Evolutionary conservation across 2,888 invertebrate genomes (phyloP), one percentile per base, ranked within the genome.

Genomic region (Scaptomyza tumidula): DNA sequence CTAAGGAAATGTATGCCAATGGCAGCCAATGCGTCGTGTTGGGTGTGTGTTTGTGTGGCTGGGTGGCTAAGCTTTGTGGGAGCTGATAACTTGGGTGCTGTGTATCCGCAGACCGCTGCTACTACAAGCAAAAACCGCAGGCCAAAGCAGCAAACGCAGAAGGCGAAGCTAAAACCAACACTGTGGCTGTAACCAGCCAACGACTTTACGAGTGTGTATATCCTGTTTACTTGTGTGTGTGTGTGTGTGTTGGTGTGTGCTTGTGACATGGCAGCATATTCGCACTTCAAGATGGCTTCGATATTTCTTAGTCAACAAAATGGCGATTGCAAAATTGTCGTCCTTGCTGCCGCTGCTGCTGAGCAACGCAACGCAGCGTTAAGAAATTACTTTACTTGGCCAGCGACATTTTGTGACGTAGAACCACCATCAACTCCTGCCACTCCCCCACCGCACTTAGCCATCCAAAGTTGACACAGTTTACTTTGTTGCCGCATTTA

Each of bases 221-320:
- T 58, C 37, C 71, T 53, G 61, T 70, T 49, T 49, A 45, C 57
- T 53, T 41, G 31, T 58, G 45, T 43, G 31, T 45, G 41, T 63
- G 48, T 57, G 39, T 61, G 35, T 54, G 56, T 52, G 39, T 61
- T 48, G 33, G 57, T 14, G 68, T 62, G 61, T 67, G 61, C 65
- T 52, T 73, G 73, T 80, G 76, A 80, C 80, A 78, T 76, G 69
- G 74, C 71, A 75, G 83, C 76, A 83, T 88, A 86, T 78, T 88
- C 84, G 86, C 81, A 86, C 84, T 88, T 86, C 79, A 86, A 86
- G 78, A 85, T 88, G 78, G 85, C 88, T 88, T 86, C 85, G 85
- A 86, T 88, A 88, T 88, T 86, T 88, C 88, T 88, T 88, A 88
- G 85, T 85, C 85, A 85, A 85, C 86, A 83, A 83, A 88, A 88